Conservation (phyloP, 2,113 vertebrate genomes). For the Arothron firmamentum region DNA sequence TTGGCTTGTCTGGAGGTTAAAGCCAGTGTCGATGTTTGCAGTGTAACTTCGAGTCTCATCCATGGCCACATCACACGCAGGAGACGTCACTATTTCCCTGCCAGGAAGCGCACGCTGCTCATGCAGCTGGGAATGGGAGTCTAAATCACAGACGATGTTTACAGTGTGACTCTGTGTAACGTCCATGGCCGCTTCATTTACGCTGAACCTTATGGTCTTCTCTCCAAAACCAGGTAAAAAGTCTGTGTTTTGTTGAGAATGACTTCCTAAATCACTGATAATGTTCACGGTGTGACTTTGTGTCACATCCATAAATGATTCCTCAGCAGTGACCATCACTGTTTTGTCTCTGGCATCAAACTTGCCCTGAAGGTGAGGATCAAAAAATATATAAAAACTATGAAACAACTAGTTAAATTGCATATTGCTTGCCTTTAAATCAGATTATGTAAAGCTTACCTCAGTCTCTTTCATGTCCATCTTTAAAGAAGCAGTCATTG, state of each 20-base stretch:
- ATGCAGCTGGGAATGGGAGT: background rate
- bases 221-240: background rate
- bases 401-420: too few relatives aligned
- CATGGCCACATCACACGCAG: constrained; percentile 5
- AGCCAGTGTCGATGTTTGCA: constrained; percentile 10
- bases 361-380: constrained; percentile 30
- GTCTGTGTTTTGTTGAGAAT: constrained; percentile 3
- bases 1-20: background rate
- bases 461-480: constrained; percentile 6
- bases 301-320: constrained; percentile 13
- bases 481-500: constrained; percentile 5
- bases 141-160: background rate
- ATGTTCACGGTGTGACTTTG: constrained; percentile 8
- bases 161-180: too few relatives aligned
- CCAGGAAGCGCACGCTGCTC: background rate
- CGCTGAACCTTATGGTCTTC: background rate
- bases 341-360: constrained; percentile 30
- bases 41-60: constrained; percentile 33
- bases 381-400: background rate
- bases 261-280: background rate
- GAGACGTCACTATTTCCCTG: constrained; percentile 17
- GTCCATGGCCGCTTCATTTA: too few relatives aligned
- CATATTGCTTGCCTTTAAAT: too few relatives aligned
- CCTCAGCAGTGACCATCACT: constrained; percentile 5
- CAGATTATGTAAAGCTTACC: constrained; percentile 21